A percentile compares a stretch with the other conserved stretches of the same genome.
Conservation (phyloP, 2,888 invertebrate species). For the Drosophila recens region DNA sequence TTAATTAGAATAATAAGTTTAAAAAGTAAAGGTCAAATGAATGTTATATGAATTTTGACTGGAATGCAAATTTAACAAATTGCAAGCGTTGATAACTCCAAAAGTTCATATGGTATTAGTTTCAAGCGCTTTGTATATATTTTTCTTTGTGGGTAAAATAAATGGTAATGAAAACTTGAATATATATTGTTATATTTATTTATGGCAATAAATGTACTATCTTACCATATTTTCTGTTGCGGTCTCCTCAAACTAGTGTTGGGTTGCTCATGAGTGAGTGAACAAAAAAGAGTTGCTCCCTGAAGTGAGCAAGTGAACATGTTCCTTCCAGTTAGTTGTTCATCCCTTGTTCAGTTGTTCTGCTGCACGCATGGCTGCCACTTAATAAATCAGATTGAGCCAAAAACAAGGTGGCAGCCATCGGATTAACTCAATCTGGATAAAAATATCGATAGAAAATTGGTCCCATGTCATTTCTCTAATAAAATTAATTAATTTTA, state of each 20-base stretch:
- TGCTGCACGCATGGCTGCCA: too few relatives aligned
- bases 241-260: conserved; percentile 1
- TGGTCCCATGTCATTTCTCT: too few relatives aligned
- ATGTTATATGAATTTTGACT: conserved; percentile 39
- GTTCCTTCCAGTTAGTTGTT: too few relatives aligned
- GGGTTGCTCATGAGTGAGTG: too few relatives aligned
- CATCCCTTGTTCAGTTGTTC: too few relatives aligned
- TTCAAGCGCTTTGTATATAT: neutral
- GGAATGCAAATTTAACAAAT: conserved; percentile 8
- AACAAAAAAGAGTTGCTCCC: too few relatives aligned
- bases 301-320: too few relatives aligned
- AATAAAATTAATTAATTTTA: too few relatives aligned
- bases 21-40: conserved; percentile 54
- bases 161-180: neutral
- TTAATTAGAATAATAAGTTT: neutral
- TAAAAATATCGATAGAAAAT: too few relatives aligned
- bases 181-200: neutral
- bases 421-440: too few relatives aligned
- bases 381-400: too few relatives aligned
- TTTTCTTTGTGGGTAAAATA: neutral
- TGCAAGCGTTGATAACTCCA: conserved; percentile 2
- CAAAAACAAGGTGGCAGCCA: too few relatives aligned
- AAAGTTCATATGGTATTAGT: neutral
- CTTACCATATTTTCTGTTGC: conserved; percentile 45
- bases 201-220: neutral